phyloP scores from a whole-genome alignment of 2,797 vertebrate genomes.

The Euphonia xanthogaster region DNA sequence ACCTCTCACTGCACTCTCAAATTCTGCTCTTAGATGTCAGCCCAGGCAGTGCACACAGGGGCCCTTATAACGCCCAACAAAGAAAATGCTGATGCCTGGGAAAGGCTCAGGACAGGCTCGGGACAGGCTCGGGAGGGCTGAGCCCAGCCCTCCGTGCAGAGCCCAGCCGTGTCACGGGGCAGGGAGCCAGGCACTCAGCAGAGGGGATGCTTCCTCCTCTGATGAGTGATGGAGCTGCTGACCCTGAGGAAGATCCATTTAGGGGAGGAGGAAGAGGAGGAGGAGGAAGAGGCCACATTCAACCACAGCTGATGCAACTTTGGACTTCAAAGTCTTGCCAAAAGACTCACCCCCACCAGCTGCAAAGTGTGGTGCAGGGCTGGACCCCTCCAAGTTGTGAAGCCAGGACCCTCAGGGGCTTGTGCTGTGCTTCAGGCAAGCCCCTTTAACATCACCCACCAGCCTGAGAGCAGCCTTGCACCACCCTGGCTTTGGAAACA shows the following conservation, averaged over 20 bases:
- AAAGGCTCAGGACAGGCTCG: not conserved
- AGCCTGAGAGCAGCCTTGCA: not conserved
- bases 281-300: not conserved
- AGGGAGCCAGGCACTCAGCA: not conserved
- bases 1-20: not conserved
- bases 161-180: not conserved
- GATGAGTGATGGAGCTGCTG: not conserved
- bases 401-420: not conserved
- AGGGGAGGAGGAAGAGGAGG: not conserved
- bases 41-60: not conserved
- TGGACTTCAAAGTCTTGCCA: not conserved
- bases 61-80: not conserved
- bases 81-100: slow-evolving; percentile 7
- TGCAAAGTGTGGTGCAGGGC: rapidly evolving
- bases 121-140: not conserved
- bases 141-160: rapidly evolving
- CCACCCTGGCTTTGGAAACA: not conserved
- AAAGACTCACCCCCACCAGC: not conserved
- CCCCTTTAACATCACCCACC: not conserved
- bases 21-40: slow-evolving; percentile 47
- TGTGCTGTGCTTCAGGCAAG: not conserved
- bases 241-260: not conserved
- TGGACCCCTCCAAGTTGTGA: rapidly evolving
- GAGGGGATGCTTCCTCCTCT: not conserved
- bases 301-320: not conserved